phyloP scores from a whole-genome alignment of 53 echinoderm and acorn worm species.

The Paracentrotus lividus region DNA sequence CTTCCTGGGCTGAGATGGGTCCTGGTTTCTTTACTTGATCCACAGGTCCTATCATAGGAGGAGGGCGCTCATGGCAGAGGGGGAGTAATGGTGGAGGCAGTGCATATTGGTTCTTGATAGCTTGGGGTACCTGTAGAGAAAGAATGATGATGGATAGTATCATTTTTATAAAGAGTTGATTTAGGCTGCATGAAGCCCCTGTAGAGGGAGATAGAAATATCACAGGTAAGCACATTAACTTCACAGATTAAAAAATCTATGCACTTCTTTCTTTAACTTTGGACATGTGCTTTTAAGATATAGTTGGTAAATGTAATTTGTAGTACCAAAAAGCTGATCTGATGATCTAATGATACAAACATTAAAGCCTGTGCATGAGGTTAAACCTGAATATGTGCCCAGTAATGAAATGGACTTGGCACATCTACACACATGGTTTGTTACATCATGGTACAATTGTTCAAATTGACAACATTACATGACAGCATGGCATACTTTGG shows the following conservation, averaged over 20 bases:
- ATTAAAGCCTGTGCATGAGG: no score
- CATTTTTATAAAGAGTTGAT: not conserved
- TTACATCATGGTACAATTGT: no score
- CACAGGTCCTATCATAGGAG: slow-evolving; percentile 65
- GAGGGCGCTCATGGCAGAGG: slow-evolving; percentile 75
- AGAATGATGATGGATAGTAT: not conserved
- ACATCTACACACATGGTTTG: no score
- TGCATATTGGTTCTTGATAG: slow-evolving; percentile 89
- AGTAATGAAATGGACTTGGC: no score
- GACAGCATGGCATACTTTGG: no score
- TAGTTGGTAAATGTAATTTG: no score
- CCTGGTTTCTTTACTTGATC: slow-evolving; percentile 65
- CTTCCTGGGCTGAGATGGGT: slow-evolving; percentile 77
- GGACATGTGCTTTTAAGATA: no score
- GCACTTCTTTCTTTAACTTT: not conserved
- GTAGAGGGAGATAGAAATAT: not conserved
- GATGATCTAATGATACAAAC: no score
- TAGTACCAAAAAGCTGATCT: no score
- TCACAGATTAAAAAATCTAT: not conserved
- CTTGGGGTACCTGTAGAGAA: slow-evolving; percentile 77
- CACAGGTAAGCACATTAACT: not conserved
- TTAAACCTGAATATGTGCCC: no score
- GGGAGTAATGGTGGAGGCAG: slow-evolving; percentile 86
- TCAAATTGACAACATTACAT: no score
- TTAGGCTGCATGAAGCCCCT: not conserved